These are phyloP conservation scores for Amphilophus citrinellus DNA, from an alignment of 2,113 vertebrate genomes.

Conservation along the genomic window DNA sequence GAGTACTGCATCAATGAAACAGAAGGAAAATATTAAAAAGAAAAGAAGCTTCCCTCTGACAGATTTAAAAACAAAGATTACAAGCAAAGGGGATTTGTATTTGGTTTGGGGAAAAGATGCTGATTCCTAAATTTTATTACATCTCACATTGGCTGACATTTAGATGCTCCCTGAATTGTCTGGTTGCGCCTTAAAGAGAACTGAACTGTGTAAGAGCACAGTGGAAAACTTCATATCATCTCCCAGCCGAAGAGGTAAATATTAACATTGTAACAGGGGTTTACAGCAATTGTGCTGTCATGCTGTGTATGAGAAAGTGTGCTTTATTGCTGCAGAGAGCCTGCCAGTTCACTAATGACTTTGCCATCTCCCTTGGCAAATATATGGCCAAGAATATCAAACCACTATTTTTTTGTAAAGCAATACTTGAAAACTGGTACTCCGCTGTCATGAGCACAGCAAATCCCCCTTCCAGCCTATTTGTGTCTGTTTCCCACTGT, in stretches of 20 bases:
- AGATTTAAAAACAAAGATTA: slow-evolving; percentile 3
- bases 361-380: slow-evolving; percentile 23
- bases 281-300: slow-evolving; percentile 59
- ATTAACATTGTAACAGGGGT: slow-evolving; percentile 72
- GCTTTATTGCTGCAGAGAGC: slow-evolving; percentile 58
- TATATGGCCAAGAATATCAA: slow-evolving; percentile 19
- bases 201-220: slow-evolving; percentile 21
- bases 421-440: background rate
- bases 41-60: background rate
- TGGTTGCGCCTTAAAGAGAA: slow-evolving; percentile 4
- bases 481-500: background rate
- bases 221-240: slow-evolving; percentile 68
- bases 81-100: background rate
- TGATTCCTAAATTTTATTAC: background rate
- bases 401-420: background rate
- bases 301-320: slow-evolving; percentile 61
- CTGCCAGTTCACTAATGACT: slow-evolving; percentile 35
- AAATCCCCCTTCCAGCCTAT: fast-evolving
- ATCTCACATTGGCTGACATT: background rate
- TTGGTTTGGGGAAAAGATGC: background rate
- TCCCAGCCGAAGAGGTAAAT: slow-evolving; percentile 65
- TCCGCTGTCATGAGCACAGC: fast-evolving
- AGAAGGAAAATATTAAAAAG: background rate
- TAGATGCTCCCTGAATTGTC: slow-evolving; percentile 1
- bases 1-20: background rate